A percentile compares a stretch with the other conserved stretches of the same genome.
These are phyloP conservation scores for Jacana jacana DNA, from an alignment of 2,113 vertebrate species.

Conservation along the genomic window DNA sequence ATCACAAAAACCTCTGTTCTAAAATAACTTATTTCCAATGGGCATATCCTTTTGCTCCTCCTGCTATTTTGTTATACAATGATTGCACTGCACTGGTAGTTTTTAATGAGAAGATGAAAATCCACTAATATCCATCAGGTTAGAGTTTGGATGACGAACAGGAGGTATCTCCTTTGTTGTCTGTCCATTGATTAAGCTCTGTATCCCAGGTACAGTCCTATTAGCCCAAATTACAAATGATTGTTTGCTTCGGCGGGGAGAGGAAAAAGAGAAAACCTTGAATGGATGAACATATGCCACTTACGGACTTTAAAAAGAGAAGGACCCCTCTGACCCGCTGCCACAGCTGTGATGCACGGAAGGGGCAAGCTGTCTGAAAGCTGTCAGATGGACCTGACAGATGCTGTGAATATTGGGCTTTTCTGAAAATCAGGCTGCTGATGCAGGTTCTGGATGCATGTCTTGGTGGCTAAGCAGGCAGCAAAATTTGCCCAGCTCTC, in stretches of 20 bases:
- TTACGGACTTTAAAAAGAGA: not conserved
- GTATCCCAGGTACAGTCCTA: not conserved
- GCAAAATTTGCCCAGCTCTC: not conserved
- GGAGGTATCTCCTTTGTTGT: not conserved
- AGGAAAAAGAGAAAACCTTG: not conserved
- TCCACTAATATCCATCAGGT: not conserved
- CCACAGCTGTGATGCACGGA: not conserved
- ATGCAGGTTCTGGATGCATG: not conserved
- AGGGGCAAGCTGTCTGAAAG: not conserved
- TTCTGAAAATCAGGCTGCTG: not conserved
- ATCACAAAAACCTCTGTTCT: not conserved
- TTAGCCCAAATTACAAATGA: not conserved
- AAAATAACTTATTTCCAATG: not conserved
- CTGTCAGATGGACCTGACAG: not conserved
- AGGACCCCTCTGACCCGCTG: not conserved
- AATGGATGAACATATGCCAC: not conserved
- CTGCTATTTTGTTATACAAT: not conserved
- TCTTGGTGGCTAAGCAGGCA: not conserved
- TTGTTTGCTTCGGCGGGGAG: not conserved
- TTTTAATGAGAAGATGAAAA: not conserved
- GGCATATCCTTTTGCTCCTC: not conserved
- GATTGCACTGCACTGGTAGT: not conserved
- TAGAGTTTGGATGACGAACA: not conserved
- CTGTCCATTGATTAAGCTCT: rapidly evolving
- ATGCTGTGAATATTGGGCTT: not conserved